Conservation (phyloP, 2,797 vertebrate species). For the Cossypha caffra region DNA sequence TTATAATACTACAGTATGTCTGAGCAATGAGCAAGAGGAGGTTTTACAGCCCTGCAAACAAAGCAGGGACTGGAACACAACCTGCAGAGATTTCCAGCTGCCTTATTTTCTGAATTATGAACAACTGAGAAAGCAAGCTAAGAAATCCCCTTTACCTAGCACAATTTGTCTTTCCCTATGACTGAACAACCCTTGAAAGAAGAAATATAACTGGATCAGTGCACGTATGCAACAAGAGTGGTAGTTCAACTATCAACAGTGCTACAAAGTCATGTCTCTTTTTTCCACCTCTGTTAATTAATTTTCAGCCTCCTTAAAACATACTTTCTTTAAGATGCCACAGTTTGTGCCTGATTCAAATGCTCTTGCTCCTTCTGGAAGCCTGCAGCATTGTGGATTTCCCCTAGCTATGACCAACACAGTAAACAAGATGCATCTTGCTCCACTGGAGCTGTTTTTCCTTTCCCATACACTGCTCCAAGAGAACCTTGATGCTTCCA, state of each 20-base stretch:
- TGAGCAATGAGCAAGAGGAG: not conserved
- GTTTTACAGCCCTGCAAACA: not conserved
- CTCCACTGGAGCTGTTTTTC: not conserved
- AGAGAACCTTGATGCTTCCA: not conserved
- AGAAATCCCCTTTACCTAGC: not conserved
- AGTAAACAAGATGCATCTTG: not conserved
- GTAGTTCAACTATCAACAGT: not conserved
- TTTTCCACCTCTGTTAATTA: not conserved
- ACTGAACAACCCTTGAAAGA: not conserved
- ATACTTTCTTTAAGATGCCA: not conserved
- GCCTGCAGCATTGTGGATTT: not conserved
- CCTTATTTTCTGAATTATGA: not conserved
- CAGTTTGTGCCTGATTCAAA: not conserved
- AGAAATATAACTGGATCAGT: not conserved
- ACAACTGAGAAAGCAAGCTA: not conserved
- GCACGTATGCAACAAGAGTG: not conserved
- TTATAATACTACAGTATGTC: not conserved
- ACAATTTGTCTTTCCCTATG: not conserved
- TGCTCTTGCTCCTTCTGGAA: not conserved
- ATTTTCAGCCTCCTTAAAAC: not conserved
- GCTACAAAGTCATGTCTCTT: not conserved
- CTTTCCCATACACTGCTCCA: not conserved
- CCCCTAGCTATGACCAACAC: not conserved
- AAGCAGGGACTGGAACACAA: not conserved
- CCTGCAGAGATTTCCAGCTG: not conserved